These are phyloP conservation scores for Hemistola chrysoprasaria DNA, from an alignment of 2,888 invertebrate genomes.

Conservation along the genomic window DNA sequence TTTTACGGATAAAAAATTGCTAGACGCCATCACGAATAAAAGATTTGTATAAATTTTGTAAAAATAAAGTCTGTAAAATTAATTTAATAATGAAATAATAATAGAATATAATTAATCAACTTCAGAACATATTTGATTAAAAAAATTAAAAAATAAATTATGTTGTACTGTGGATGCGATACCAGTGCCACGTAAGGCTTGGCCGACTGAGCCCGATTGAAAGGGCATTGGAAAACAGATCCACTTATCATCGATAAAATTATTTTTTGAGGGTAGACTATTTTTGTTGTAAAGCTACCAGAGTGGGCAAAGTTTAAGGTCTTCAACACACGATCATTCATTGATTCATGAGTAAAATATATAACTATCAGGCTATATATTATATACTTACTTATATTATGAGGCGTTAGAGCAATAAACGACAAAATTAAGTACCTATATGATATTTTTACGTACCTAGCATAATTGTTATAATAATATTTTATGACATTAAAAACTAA, in stretches of 20 bases:
- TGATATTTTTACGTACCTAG: too few relatives aligned
- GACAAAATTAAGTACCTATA: too few relatives aligned
- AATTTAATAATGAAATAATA: conserved; percentile 43
- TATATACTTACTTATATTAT: too few relatives aligned
- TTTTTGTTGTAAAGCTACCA: conserved; percentile 2
- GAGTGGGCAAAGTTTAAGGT: too few relatives aligned
- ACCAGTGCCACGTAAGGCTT: conserved; percentile 52
- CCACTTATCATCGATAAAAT: not conserved
- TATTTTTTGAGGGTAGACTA: conserved; percentile 42
- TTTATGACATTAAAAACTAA: too few relatives aligned
- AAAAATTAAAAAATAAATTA: conserved; percentile 33
- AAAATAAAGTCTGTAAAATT: conserved; percentile 44
- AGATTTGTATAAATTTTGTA: conserved; percentile 19
- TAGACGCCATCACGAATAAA: conserved; percentile 52
- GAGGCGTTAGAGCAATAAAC: too few relatives aligned
- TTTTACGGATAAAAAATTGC: conserved; percentile 69
- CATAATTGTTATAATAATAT: too few relatives aligned
- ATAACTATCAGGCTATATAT: too few relatives aligned
- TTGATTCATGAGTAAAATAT: too few relatives aligned
- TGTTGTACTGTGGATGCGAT: conserved; percentile 33
- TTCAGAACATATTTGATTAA: conserved; percentile 43
- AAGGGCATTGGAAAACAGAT: conserved; percentile 7
- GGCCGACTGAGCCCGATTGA: conserved; percentile 52
- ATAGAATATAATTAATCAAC: conserved; percentile 39
- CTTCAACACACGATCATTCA: too few relatives aligned